phyloP scores from a whole-genome alignment of 2,113 vertebrate genomes.

The Festucalex cinctus region DNA sequence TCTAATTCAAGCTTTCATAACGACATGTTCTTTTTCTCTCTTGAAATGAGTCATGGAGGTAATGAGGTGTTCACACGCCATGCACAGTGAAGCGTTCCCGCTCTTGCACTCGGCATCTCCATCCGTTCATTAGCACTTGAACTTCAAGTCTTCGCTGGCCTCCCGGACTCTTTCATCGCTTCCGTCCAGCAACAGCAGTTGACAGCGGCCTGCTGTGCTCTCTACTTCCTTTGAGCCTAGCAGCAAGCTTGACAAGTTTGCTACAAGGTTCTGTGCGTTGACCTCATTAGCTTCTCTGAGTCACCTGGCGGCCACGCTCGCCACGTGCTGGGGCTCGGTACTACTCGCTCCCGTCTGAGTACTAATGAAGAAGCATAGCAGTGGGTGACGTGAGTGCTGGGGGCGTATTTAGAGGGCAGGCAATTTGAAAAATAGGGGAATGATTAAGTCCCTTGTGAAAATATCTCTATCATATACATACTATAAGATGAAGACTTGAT shows the following conservation, averaged over 20 bases:
- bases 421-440: background rate
- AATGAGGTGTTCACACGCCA: background rate
- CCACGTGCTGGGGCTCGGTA: background rate
- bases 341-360: background rate
- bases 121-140: slow-evolving; percentile 16
- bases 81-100: background rate
- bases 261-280: slow-evolving; percentile 12
- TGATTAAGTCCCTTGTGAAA: background rate
- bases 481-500: too few relatives aligned
- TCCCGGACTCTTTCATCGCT: slow-evolving; percentile 19
- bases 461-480: background rate
- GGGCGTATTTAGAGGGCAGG: background rate
- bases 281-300: slow-evolving; percentile 31
- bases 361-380: slow-evolving; percentile 28
- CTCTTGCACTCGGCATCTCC: background rate
- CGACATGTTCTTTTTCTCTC: background rate
- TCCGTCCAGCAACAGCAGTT: background rate
- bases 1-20: background rate
- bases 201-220: slow-evolving; percentile 8
- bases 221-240: slow-evolving; percentile 4
- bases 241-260: slow-evolving; percentile 26
- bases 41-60: background rate
- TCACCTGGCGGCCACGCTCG: slow-evolving; percentile 29
- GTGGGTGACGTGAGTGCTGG: background rate
- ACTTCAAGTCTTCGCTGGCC: slow-evolving; percentile 17